A percentile compares a stretch with the other conserved stretches of the same genome.
Evolutionary conservation across 2,113 vertebrate genomes (phyloP).

Genomic region (Larimichthys polyactis): DNA sequence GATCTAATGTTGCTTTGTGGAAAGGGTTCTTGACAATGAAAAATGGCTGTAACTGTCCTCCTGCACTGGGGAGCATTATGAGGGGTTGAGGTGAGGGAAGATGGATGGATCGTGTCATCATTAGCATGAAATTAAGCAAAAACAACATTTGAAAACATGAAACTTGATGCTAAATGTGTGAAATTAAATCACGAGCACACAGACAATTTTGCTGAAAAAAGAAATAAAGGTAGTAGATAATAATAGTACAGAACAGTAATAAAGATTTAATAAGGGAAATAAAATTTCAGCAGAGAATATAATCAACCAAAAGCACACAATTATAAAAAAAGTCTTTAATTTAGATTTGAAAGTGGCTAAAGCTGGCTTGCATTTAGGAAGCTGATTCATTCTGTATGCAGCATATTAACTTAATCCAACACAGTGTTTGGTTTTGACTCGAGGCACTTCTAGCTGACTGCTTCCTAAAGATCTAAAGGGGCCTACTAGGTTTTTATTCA

Average conservation of each 20-base stretch:
- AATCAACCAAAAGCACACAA: not conserved
- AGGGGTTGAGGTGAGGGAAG: not conserved
- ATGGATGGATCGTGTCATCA: not conserved
- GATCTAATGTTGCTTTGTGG: not conserved
- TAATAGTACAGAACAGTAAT: not conserved
- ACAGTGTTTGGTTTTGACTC: constrained; percentile 10
- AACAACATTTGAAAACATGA: too few relatives aligned
- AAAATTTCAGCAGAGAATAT: not conserved
- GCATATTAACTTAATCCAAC: constrained; percentile 2
- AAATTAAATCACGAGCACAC: not conserved
- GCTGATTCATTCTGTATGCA: not conserved
- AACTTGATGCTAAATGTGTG: not conserved
- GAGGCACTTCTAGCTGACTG: constrained; percentile 3
- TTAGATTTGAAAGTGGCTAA: constrained; percentile 1
- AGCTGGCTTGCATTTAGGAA: not conserved
- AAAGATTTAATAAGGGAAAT: constrained; percentile 1
- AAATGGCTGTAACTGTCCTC: constrained; percentile 6
- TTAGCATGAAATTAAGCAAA: not conserved
- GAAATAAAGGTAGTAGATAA: not conserved
- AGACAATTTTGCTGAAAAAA: not conserved
- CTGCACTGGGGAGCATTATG: not conserved
- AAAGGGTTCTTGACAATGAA: not conserved
- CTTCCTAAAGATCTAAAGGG: constrained; percentile 11
- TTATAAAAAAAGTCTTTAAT: not conserved
- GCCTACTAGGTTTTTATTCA: not conserved